Base-by-base conservation (phyloP, 2,888 invertebrate genomes). In the Caenorhabditis virilis region DNA sequence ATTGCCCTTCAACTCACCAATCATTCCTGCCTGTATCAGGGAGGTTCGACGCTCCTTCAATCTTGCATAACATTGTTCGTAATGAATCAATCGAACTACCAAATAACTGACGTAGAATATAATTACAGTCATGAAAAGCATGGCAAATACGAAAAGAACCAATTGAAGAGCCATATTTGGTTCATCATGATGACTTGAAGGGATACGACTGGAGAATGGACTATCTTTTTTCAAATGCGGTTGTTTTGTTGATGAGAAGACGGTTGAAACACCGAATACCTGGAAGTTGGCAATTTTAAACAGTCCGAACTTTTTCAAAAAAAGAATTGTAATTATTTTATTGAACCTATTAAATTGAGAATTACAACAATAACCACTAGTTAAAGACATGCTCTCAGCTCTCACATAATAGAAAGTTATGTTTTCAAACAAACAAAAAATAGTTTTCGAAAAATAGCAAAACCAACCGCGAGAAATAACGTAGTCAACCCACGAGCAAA, bases 31-130 rank as follows among this genome's bases (percentile, higher is more conserved):
- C 16, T 69, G 62, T 23, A 78, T 72, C 18, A 79, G 47, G 6
- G 78, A 79, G 7, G 59, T 60, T 23, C 79, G 42, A 23, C 79
- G 53, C 26, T 70, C 65, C 42, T 73, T 64, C 20, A 77, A 55
- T 16, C 70, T 54, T 5, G 74, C 67, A 30, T 48, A 71, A 1
- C 67, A 53, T 25, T 68, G 61, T 25, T 77, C 69, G 47, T 67
- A 79, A 41, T 67, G 71, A 20, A 78, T 74, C 33, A 72, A 60
- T 25, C 72, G 46, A 9, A 79, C 77, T 11, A 79, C 73, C 30
- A 79, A 48, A 62, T 77, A 79, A 16, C 76, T 76, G 39, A 74
- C 69, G 48, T 79, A 79, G 53, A 78, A 71, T 16, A 78, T 65
- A 47, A 72, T 69, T 2, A 76, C 65, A 23, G 74, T 70, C 15